These are phyloP conservation scores for Bilobella aurantiaca DNA, from an alignment of 1,140 invertebrate genomes.

Conservation along the genomic window DNA sequence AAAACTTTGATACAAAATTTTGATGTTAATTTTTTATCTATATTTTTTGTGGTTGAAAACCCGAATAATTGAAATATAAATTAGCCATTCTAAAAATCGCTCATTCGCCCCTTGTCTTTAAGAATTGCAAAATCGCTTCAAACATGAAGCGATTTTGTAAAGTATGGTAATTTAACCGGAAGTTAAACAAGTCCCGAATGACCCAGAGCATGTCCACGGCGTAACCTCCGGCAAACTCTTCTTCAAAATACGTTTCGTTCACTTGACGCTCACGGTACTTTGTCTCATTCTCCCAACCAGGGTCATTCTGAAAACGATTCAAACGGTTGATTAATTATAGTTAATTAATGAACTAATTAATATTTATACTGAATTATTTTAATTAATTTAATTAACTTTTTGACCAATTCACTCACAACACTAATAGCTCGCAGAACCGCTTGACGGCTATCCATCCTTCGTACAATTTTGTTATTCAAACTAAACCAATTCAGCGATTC, in stretches of 20 bases:
- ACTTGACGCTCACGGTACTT: background rate
- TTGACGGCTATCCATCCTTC: background rate
- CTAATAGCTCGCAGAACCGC: background rate
- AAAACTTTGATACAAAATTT: too few relatives aligned
- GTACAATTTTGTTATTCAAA: background rate
- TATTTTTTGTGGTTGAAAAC: too few relatives aligned
- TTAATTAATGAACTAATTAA: background rate
- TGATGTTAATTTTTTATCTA: too few relatives aligned
- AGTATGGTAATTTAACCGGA: background rate
- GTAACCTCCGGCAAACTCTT: background rate
- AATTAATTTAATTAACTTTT: background rate
- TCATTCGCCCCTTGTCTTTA: too few relatives aligned
- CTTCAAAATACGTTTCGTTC: background rate
- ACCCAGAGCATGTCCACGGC: background rate
- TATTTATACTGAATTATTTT: background rate
- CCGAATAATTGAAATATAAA: too few relatives aligned
- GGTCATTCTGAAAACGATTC: background rate
- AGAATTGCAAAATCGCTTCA: background rate
- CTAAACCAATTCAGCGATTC: background rate
- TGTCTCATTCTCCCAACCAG: background rate
- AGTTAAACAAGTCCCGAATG: background rate
- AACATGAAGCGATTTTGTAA: background rate
- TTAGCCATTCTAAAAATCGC: too few relatives aligned
- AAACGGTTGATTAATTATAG: too few relatives aligned
- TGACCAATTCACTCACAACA: background rate